Evolutionary conservation across 2,113 vertebrate species (phyloP).

Genomic region (Lepisosteus oculatus): DNA sequence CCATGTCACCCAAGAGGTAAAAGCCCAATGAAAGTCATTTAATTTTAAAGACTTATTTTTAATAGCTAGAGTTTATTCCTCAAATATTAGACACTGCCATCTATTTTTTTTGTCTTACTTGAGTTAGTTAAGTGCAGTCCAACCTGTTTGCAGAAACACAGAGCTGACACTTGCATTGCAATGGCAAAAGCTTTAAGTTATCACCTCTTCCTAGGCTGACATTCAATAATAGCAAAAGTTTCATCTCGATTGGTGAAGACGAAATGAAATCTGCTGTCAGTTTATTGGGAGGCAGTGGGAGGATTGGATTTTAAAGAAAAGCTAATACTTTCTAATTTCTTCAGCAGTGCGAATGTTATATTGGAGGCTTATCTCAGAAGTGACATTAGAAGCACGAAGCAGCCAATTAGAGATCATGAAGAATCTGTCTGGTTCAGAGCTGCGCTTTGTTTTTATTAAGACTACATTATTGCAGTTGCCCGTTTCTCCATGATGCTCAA

Average conservation of each 20-base stretch:
- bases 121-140: neutral
- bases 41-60: too few species aligned
- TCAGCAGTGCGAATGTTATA: neutral
- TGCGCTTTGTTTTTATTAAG: neutral
- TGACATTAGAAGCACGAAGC: slow-evolving; percentile 1
- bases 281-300: neutral
- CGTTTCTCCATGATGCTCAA: neutral
- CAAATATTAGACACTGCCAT: too few species aligned
- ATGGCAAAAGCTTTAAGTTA: neutral
- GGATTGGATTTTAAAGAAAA: neutral
- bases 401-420: neutral
- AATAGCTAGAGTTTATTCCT: too few species aligned
- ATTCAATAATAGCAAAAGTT: neutral
- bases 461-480: neutral
- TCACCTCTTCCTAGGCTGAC: neutral
- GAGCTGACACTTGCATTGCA: neutral
- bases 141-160: neutral
- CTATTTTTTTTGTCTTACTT: too few species aligned
- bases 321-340: neutral
- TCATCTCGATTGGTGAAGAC: neutral
- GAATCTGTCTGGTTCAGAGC: neutral
- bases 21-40: too few species aligned
- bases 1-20: too few species aligned
- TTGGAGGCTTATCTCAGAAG: neutral
- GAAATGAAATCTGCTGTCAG: neutral